phyloP scores from a whole-genome alignment of 2,797 vertebrate genomes.

The Morus bassanus region DNA sequence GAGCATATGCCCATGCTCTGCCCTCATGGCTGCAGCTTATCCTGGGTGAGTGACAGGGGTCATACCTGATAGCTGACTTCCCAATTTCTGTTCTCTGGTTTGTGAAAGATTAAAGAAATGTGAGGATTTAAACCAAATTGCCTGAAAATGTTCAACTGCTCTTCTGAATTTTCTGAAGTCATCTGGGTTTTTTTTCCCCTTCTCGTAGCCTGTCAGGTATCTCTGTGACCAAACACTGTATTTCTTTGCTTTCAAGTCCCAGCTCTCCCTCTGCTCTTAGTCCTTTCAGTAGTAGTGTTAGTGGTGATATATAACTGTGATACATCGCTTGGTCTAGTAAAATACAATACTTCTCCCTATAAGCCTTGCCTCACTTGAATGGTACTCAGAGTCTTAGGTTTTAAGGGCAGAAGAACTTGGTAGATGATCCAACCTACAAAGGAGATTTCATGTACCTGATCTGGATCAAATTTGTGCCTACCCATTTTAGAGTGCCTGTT shows the following conservation, averaged over 20 bases:
- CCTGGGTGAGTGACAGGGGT: background rate
- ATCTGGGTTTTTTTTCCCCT: rapidly evolving
- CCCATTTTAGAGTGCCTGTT: background rate
- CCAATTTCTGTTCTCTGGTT: background rate
- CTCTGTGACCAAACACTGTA: background rate
- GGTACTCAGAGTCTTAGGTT: background rate
- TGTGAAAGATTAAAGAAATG: background rate
- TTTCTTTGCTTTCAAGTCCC: background rate
- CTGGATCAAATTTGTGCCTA: background rate
- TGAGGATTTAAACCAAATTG: background rate
- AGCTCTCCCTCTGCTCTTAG: background rate
- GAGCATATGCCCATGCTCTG: background rate
- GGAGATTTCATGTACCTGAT: background rate
- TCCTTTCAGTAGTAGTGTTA: background rate
- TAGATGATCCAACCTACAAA: background rate
- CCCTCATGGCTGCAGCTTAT: background rate
- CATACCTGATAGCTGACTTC: background rate
- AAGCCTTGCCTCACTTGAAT: background rate
- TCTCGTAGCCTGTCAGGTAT: background rate
- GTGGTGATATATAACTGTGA: background rate
- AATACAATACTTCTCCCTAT: background rate
- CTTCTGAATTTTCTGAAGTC: background rate
- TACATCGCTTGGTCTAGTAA: background rate
- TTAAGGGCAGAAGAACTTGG: background rate
- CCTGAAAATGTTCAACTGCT: background rate